phyloP scores from a whole-genome alignment of 2,888 invertebrate genomes.

The Pammene aurita region DNA sequence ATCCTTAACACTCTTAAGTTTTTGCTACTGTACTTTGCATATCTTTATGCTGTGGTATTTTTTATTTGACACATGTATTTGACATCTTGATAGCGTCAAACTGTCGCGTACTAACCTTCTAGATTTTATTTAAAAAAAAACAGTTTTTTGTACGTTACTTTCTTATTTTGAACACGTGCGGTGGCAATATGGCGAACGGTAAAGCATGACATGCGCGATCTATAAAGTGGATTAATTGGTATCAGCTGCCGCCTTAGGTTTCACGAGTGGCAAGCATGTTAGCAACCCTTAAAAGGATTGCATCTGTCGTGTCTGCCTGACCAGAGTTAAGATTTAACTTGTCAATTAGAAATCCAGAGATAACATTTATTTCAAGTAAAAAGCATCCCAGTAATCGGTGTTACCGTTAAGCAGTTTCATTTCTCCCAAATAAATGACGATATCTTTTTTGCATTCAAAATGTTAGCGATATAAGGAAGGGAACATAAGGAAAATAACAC shows the following conservation, averaged over 20 bases:
- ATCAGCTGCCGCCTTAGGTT: conserved; percentile 47
- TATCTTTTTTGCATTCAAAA: neutral
- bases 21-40: no score
- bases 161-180: conserved; percentile 50
- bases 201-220: conserved; percentile 49
- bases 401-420: neutral
- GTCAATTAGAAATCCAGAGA: conserved; percentile 3
- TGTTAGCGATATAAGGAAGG: neutral
- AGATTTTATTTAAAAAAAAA: conserved; percentile 42
- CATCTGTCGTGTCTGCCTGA: conserved; percentile 41
- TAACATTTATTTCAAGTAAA: conserved; percentile 1
- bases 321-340: conserved; percentile 31
- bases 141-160: conserved; percentile 45
- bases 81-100: conserved; percentile 60
- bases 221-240: conserved; percentile 47
- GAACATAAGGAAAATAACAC: neutral
- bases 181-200: conserved; percentile 53
- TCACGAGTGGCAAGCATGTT: conserved; percentile 40
- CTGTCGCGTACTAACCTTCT: conserved; percentile 44
- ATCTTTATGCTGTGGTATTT: conserved; percentile 32
- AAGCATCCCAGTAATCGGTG: neutral
- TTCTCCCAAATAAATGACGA: neutral
- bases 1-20: neutral
- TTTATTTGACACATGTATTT: conserved; percentile 51
- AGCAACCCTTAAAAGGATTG: conserved; percentile 25